phyloP scores from a whole-genome alignment of 2,888 invertebrate species.

The Thysanoteuthis rhombus region DNA sequence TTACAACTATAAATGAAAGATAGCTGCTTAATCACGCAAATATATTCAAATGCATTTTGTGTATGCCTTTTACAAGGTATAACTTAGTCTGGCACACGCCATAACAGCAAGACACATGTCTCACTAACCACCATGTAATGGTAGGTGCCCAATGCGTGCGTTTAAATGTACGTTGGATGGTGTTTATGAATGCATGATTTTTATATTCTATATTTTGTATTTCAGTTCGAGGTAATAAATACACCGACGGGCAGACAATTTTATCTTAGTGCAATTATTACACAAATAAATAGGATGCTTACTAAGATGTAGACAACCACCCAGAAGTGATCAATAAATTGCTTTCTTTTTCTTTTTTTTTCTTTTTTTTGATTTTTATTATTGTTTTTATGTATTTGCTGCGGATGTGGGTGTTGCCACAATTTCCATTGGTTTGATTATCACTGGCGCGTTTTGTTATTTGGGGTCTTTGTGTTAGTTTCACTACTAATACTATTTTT shows the following conservation, averaged over 20 bases:
- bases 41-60: no score
- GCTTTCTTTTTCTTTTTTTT: not conserved
- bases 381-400: no score
- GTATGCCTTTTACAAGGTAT: no score
- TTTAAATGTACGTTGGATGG: no score
- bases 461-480: not conserved
- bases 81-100: no score
- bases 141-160: no score
- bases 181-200: not conserved
- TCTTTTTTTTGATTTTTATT: not conserved
- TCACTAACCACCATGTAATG: no score
- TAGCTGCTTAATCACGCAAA: no score
- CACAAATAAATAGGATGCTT: not conserved
- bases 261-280: not conserved
- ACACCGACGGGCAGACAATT: not conserved
- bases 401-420: not conserved
- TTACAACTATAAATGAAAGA: no score
- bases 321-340: not conserved
- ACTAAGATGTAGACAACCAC: not conserved
- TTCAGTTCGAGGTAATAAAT: not conserved
- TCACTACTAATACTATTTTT: not conserved
- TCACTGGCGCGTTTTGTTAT: not conserved
- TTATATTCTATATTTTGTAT: not conserved
- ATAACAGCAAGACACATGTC: no score
- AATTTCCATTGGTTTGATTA: not conserved